A percentile compares a stretch with the other conserved stretches of the same genome.
These are phyloP conservation scores for Myiozetetes cayanensis DNA, from an alignment of 2,113 vertebrate genomes.

Conservation along the genomic window DNA sequence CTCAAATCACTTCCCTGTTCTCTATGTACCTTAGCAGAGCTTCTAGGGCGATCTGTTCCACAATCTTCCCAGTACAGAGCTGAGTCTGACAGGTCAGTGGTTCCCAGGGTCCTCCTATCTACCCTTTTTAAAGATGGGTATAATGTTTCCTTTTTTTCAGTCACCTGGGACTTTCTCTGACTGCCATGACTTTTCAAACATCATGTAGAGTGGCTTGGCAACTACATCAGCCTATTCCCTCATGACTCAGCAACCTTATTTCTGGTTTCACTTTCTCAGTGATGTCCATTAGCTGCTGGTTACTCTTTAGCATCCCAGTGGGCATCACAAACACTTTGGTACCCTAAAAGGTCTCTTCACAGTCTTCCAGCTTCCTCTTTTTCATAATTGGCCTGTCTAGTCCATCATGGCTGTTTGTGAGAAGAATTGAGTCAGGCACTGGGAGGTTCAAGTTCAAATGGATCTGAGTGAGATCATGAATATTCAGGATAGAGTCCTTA, in stretches of 20 bases:
- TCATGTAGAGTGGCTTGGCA: background rate
- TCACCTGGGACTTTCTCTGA: background rate
- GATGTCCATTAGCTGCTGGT: constrained; percentile 87
- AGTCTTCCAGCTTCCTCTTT: constrained; percentile 90
- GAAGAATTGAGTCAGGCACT: background rate
- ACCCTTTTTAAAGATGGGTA: background rate
- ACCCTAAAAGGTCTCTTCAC: constrained; percentile 82
- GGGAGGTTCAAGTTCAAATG: background rate
- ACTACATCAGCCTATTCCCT: background rate
- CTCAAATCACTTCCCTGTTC: background rate
- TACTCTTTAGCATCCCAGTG: constrained; percentile 93
- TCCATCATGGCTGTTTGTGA: background rate
- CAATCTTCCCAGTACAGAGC: background rate
- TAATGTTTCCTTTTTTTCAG: fast-evolving
- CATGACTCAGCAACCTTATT: constrained; percentile 29
- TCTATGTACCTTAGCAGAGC: background rate
- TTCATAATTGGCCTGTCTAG: constrained; percentile 81
- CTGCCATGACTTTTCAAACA: background rate
- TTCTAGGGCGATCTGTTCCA: background rate
- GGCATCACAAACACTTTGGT: constrained; percentile 95
- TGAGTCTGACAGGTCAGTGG: fast-evolving
- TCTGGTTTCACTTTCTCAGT: constrained; percentile 95
- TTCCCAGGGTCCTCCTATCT: background rate
- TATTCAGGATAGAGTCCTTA: background rate
- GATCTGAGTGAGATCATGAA: background rate